Evolutionary conservation across 2,888 invertebrate species (phyloP).

Genomic region (Drosophila austrosaltans): DNA sequence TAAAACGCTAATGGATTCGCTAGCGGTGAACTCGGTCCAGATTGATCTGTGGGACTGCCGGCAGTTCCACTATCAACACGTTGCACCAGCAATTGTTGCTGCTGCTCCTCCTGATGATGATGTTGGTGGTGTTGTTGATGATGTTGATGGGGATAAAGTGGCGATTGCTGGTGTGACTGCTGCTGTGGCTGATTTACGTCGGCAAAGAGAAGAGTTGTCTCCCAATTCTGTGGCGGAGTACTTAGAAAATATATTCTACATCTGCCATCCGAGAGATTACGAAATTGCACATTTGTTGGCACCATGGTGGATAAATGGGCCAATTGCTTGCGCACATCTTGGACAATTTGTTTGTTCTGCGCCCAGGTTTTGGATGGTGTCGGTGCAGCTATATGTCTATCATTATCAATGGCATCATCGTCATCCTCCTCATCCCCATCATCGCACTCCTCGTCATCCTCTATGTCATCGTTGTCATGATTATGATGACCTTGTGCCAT

Average conservation of each 20-base stretch:
- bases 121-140: not conserved
- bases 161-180: not conserved
- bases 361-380: conserved; percentile 87
- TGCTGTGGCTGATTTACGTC: conserved; percentile 87
- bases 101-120: conserved; percentile 39
- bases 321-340: conserved; percentile 91
- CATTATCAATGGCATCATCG: conserved; percentile 72
- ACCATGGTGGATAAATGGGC: conserved; percentile 92
- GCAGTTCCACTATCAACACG: conserved; percentile 42
- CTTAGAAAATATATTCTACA: conserved; percentile 95
- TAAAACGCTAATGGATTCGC: conserved; percentile 40
- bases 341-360: conserved; percentile 91
- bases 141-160: not conserved
- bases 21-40: conserved; percentile 53
- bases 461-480: conserved; percentile 72
- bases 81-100: conserved; percentile 69
- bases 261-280: conserved; percentile 90
- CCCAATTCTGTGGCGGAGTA: conserved; percentile 94
- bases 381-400: conserved; percentile 72
- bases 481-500: conserved; percentile 56
- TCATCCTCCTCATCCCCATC: conserved; percentile 75
- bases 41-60: conserved; percentile 47
- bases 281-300: conserved; percentile 92
- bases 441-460: conserved; percentile 63
- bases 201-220: conserved; percentile 93